Conservation (phyloP, 2,888 invertebrate genomes). For the Phengaris arion region DNA sequence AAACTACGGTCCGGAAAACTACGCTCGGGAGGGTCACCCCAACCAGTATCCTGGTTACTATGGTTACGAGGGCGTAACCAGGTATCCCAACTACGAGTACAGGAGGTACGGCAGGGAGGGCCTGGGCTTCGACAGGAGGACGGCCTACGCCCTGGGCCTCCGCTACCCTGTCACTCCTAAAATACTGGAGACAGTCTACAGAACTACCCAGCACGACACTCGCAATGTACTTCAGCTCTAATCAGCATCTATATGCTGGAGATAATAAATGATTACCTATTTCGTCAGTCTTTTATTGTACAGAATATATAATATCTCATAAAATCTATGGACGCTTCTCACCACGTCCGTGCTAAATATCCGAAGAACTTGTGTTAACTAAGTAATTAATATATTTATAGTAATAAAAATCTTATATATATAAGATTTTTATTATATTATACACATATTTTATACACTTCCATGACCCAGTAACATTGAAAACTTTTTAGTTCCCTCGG, state of each 20-base stretch:
- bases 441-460: too few relatives aligned
- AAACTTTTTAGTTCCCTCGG: too few relatives aligned
- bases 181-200: slow-evolving; percentile 33
- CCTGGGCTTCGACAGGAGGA: slow-evolving; percentile 40
- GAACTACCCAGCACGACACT: background rate
- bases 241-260: background rate
- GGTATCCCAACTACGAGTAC: slow-evolving; percentile 12
- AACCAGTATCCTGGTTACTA: background rate
- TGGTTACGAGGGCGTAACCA: slow-evolving; percentile 14
- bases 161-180: slow-evolving; percentile 37
- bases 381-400: too few relatives aligned
- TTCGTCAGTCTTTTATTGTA: background rate
- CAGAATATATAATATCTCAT: too few relatives aligned
- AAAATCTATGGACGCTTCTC: too few relatives aligned
- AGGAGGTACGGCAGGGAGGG: slow-evolving; percentile 38
- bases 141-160: slow-evolving; percentile 34
- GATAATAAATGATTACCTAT: background rate
- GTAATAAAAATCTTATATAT: too few relatives aligned
- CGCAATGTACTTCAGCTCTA: background rate
- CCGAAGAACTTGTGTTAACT: too few relatives aligned
- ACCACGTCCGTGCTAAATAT: too few relatives aligned
- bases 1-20: background rate
- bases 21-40: background rate
- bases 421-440: too few relatives aligned
- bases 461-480: too few relatives aligned